Conservation (phyloP, 2,113 vertebrate species). For the Tragelaphus strepsiceros region DNA sequence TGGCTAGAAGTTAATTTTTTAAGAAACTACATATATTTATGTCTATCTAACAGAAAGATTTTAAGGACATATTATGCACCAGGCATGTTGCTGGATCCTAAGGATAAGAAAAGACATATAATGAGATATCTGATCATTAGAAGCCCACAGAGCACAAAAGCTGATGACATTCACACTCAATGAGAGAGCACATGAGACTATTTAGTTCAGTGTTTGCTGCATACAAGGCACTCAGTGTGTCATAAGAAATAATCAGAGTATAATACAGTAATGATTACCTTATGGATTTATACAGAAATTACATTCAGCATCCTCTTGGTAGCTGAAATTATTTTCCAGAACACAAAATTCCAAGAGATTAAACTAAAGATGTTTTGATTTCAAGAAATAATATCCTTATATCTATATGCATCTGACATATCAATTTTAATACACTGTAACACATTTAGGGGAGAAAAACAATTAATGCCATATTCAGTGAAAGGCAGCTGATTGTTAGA, state of each 20-base stretch:
- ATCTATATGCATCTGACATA: not conserved
- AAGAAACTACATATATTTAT: not conserved
- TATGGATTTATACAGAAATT: not conserved
- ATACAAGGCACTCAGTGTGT: not conserved
- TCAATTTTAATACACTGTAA: not conserved
- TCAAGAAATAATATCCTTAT: not conserved
- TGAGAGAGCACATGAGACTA: not conserved
- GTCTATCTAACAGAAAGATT: not conserved
- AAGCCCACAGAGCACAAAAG: accelerated
- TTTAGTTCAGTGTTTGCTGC: not conserved
- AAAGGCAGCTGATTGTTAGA: not conserved
- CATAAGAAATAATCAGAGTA: not conserved
- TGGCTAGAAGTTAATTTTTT: not conserved
- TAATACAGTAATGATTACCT: not conserved
- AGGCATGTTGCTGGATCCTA: not conserved
- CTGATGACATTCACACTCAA: not conserved
- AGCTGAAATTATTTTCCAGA: not conserved
- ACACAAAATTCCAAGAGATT: not conserved
- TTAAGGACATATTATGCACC: not conserved
- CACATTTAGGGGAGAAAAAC: not conserved
- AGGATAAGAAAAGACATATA: not conserved
- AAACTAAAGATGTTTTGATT: not conserved
- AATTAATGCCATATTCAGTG: slow-evolving; percentile 19
- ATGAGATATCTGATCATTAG: not conserved
- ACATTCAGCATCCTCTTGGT: not conserved